Conservation (phyloP, 2,113 vertebrate genomes). For the Psilopogon haemacephalus region DNA sequence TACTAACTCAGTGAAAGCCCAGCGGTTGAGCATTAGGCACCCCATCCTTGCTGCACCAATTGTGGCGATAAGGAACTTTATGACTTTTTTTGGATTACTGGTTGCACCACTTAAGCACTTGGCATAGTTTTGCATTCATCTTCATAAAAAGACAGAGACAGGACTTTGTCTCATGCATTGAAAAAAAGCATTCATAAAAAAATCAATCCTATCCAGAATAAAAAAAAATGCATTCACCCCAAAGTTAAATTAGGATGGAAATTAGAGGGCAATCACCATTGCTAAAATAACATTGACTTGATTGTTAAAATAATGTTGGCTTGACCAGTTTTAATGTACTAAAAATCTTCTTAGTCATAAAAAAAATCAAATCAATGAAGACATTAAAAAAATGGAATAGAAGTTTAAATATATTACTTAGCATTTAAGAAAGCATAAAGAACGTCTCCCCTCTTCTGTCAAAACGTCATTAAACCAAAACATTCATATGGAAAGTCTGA, state of each 20-base stretch:
- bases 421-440: neutral
- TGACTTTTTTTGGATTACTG: neutral
- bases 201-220: neutral
- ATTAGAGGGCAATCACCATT: neutral
- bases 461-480: conserved; percentile 18
- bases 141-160: neutral
- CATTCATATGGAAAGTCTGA: neutral
- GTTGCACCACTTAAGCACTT: neutral
- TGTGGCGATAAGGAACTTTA: neutral
- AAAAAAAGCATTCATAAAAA: neutral
- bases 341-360: neutral
- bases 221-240: neutral
- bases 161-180: neutral
- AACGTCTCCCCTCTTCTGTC: neutral
- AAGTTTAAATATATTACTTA: neutral
- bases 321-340: neutral
- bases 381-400: neutral
- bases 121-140: neutral
- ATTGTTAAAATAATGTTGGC: neutral
- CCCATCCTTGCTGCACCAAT: neutral
- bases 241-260: neutral
- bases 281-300: neutral
- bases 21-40: neutral
- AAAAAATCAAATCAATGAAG: neutral
- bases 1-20: neutral